A percentile compares a stretch with the other conserved stretches of the same genome.
Evolutionary conservation across 92 coral and sea anemone species (phyloP).

Genomic region (Phenganax marumi): DNA sequence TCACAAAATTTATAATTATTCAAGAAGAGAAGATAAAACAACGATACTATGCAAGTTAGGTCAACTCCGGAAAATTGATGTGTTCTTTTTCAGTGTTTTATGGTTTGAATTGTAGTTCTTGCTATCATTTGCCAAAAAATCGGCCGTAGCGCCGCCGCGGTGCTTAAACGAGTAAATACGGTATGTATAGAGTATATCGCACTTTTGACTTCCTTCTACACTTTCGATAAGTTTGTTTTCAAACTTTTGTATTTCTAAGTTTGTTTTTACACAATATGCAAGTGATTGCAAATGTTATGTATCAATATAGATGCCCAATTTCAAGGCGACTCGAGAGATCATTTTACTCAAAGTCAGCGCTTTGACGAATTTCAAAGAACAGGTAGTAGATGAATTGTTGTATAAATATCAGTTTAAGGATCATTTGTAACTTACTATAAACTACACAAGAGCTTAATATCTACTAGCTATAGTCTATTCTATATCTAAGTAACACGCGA

Average conservation of each 20-base stretch:
- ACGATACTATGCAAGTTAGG: too few relatives aligned
- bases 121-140: too few relatives aligned
- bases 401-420: not conserved
- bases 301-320: constrained; percentile 5
- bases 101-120: too few relatives aligned
- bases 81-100: too few relatives aligned
- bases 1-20: too few relatives aligned
- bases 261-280: not conserved
- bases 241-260: not conserved
- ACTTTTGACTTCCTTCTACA: not conserved
- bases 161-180: too few relatives aligned
- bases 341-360: constrained; percentile 38
- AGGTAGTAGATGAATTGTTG: not conserved
- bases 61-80: too few relatives aligned
- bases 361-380: constrained; percentile 38
- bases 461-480: too few relatives aligned
- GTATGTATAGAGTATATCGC: too few relatives aligned
- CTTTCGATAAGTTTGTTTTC: not conserved
- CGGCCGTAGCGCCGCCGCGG: too few relatives aligned
- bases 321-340: constrained; percentile 30
- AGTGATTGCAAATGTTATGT: not conserved
- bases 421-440: not conserved
- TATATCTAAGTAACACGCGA: too few relatives aligned
- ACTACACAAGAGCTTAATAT: not conserved
- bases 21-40: too few relatives aligned